Base-by-base conservation (phyloP, 1,140 invertebrate species). In the Lineus longissimus region DNA sequence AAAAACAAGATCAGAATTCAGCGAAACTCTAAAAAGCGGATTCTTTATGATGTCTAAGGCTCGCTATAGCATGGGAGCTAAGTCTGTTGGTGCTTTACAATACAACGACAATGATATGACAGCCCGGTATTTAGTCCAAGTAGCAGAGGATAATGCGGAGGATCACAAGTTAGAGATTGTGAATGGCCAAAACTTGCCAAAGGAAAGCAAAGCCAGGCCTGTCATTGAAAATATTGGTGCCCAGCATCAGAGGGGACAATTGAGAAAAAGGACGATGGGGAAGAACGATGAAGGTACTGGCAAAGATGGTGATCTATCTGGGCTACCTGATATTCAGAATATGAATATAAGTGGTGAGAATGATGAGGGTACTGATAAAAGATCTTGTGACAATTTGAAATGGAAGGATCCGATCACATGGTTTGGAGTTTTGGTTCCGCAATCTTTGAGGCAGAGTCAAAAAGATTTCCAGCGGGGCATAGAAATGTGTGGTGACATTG, bases 371-470 rank as follows among this genome's bases (percentile, higher is more conserved):
- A 1, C 51, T 55, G 51, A 55, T 15, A 23, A 55, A 23, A 22
- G 23, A 23, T 15, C 23, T 55, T 55, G 17, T 23, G 51, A 23
- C 19, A 11, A n/a, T 22, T 15, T 23, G 51, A 23, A 47, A 15
- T 55, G 51, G 51, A 62, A 62, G 23, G 72, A 76, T 56, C 74
- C 74, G 15, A 36, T 76, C 2, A 72, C 69, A 43, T 76, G 74
- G 74, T 76, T 76, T 74, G 74, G 74, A 11, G 70, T 76, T 22
- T 59, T 76, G 19, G 74, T 75, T n/a, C 74, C 74, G 15, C 74
- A 75, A 59, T 59, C 54, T 55, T 55, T 76, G 41, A 41, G 72
- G 41, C 66, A 73, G n/a, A 70, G 71, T 55, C 74, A 76, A 55
- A 45, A 22, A 0, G 59, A 63, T 45, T 76, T 74, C 61, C 66